phyloP scores from a whole-genome alignment of 2,113 vertebrate species.

The Heterocephalus glaber region DNA sequence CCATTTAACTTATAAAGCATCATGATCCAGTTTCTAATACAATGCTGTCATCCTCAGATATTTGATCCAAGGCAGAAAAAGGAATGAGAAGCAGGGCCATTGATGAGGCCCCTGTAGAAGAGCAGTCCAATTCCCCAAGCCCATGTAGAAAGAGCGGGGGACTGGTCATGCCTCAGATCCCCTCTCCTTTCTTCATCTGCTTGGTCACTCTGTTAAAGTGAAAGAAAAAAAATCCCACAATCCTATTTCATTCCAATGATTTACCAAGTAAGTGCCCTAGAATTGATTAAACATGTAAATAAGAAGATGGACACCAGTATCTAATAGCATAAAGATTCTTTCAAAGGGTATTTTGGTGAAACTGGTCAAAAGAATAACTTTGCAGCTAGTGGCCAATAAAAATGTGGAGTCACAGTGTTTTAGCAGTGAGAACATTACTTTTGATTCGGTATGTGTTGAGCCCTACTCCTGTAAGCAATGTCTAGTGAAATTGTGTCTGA shows the following conservation, averaged over 20 bases:
- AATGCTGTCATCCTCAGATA: background rate
- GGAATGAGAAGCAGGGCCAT: background rate
- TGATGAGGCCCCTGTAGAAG: fast-evolving
- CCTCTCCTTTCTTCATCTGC: background rate
- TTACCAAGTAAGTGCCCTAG: background rate
- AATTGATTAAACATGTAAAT: background rate
- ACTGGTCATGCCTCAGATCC: background rate
- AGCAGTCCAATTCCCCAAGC: background rate
- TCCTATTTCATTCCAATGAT: background rate
- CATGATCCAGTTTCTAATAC: background rate
- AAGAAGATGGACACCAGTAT: background rate
- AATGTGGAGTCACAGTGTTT: slow-evolving; percentile 1
- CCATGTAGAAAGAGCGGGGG: background rate
- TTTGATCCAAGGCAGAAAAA: slow-evolving; percentile 1
- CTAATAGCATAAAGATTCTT: slow-evolving; percentile 16
- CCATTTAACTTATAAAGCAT: background rate
- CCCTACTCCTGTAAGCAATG: background rate
- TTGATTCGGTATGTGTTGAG: background rate
- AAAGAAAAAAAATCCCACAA: background rate
- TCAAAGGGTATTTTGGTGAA: slow-evolving; percentile 25
- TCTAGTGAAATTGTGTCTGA: background rate
- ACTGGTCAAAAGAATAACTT: background rate
- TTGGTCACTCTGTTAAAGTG: background rate
- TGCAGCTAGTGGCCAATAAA: background rate
- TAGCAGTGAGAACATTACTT: background rate